Percentiles rank a stretch among this genome's conserved stretches.
These are phyloP conservation scores for Melanaphis sacchari DNA, from an alignment of 1,140 invertebrate species.

Conservation along the genomic window DNA sequence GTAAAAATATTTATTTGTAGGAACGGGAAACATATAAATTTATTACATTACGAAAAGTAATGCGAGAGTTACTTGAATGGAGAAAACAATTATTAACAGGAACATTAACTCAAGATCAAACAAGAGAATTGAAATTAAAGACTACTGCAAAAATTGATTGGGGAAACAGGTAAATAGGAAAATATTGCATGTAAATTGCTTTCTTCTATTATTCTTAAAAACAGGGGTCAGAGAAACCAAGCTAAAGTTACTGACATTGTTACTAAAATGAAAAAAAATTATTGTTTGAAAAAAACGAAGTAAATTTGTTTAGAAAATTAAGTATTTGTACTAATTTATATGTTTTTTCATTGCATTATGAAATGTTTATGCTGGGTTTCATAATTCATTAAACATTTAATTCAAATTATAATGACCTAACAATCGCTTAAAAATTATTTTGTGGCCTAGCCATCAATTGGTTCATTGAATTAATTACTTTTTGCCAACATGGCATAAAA, in stretches of 20 bases:
- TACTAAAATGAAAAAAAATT: not conserved
- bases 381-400: not conserved
- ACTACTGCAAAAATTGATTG: constrained; percentile 92
- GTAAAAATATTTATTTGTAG: constrained; percentile 65
- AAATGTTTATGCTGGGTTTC: not conserved
- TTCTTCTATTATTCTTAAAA: not conserved
- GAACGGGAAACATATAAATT: constrained; percentile 83
- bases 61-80: constrained; percentile 87
- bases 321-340: not conserved
- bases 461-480: not conserved
- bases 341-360: not conserved
- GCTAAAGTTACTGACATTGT: not conserved
- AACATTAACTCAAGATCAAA: constrained; percentile 89
- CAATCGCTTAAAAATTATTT: not conserved
- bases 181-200: not conserved
- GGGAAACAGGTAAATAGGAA: constrained; percentile 82
- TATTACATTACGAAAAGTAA: constrained; percentile 81
- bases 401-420: not conserved
- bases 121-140: constrained; percentile 81
- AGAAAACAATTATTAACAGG: constrained; percentile 82
- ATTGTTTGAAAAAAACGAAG: not conserved
- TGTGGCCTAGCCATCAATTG: no score
- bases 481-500: not conserved
- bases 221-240: no score
- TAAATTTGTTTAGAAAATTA: not conserved